phyloP scores from a whole-genome alignment of 2,797 vertebrate genomes.

The Jordanella pulchra region DNA sequence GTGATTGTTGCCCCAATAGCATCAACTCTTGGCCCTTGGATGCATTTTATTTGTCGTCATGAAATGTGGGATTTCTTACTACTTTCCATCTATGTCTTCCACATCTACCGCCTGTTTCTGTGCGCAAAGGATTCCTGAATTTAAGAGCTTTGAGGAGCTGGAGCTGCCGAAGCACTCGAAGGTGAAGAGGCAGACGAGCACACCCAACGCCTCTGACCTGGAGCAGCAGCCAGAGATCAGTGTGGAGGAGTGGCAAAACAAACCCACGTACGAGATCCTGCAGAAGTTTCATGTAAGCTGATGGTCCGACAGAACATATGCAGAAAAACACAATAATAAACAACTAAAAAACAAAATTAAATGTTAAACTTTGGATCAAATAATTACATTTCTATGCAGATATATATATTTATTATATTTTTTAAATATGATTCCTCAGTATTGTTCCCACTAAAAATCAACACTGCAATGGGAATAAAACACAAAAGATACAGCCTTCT shows the following conservation, averaged over 20 bases:
- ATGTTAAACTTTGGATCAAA: background rate
- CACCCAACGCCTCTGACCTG: conserved; percentile 84
- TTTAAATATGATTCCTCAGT: background rate
- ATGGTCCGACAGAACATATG: background rate
- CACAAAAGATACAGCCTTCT: background rate
- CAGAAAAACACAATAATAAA: background rate
- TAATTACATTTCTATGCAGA: background rate
- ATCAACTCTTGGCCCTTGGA: background rate
- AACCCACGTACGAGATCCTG: conserved; percentile 86
- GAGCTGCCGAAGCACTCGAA: conserved; percentile 96
- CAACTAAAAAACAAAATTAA: background rate
- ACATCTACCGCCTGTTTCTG: background rate
- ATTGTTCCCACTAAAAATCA: background rate
- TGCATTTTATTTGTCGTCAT: background rate
- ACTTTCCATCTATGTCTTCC: background rate
- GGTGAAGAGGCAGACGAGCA: conserved; percentile 94
- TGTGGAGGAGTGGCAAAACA: conserved; percentile 85
- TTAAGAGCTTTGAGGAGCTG: conserved; percentile 94
- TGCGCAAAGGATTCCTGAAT: conserved; percentile 86
- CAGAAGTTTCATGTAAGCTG: conserved; percentile 90
- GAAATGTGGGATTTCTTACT: background rate
- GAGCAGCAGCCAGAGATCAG: conserved; percentile 89
- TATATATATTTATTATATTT: no score
- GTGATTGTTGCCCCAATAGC: background rate
- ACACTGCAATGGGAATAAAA: background rate